Percentiles rank a stretch among this genome's conserved stretches.
phyloP scores from a whole-genome alignment of 2,113 vertebrate species.

The Malurus melanocephalus region DNA sequence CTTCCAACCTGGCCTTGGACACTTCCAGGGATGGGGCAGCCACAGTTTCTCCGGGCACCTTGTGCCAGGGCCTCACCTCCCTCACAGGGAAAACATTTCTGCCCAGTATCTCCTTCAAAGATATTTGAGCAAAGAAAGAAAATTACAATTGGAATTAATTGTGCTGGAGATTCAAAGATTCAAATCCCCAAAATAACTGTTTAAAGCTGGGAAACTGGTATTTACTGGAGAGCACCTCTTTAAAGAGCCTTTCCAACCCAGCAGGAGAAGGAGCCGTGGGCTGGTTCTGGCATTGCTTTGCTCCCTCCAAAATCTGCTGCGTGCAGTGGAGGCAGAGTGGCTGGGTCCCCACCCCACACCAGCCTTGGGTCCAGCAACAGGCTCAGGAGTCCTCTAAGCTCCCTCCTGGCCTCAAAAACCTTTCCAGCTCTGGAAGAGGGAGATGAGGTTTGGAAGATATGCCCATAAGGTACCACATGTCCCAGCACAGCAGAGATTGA shows the following conservation, averaged over 20 bases:
- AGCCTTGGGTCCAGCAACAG: background rate
- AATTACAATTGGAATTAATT: background rate
- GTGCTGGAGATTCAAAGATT: background rate
- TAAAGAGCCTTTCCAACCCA: background rate
- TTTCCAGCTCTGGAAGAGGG: background rate
- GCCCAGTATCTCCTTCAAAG: background rate
- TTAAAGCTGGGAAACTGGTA: background rate
- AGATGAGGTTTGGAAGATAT: background rate
- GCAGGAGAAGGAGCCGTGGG: background rate
- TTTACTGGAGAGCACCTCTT: background rate
- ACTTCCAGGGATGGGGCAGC: background rate
- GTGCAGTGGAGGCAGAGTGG: accelerated
- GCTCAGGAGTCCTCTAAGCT: background rate
- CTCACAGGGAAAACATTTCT: background rate
- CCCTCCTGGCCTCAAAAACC: background rate
- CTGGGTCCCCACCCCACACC: accelerated
- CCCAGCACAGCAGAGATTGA: background rate
- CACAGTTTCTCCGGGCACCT: background rate
- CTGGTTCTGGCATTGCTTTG: background rate
- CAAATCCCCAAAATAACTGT: background rate
- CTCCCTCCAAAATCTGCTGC: background rate
- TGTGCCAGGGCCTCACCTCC: background rate
- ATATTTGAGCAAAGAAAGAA: accelerated
- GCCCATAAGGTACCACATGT: background rate
- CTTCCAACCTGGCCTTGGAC: background rate